Evolutionary conservation across 2,888 invertebrate genomes (phyloP), one percentile per base, ranked within the genome.

Genomic region (Dryomyza anilis): DNA sequence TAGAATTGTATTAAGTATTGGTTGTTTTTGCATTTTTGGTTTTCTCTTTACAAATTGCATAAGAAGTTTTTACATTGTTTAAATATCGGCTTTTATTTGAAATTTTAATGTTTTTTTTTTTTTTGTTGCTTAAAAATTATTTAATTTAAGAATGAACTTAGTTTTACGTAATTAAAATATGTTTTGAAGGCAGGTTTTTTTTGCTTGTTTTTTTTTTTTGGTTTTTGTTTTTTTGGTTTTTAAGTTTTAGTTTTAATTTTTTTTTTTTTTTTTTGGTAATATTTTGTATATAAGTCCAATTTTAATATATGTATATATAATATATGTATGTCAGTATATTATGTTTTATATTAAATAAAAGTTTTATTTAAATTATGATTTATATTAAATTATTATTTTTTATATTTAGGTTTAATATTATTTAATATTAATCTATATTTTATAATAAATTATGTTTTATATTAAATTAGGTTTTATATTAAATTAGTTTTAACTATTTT

Each of bases 11-110:
- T 58, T n/a, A n/a, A n/a, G n/a, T n/a, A n/a, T n/a, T n/a, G n/a
- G n/a, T n/a, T 55, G 3, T 46, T 46, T 46, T 46, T 19, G 10
- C 10, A 25, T 48, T 48, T 62, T 56, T 55, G 12, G 50, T 66
- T 67, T 65, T 64, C 67, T 66, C 53, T 45, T 52, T 64, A 50
- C 50, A 53, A 57, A 64, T 69, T 33, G 50, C 50, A 39, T 48
- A 60, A 48, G 50, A 50, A 33, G n/a, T 58, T 60, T 36, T 33
- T 39, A 52, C 52, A 52, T 50, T 58, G 30, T 60, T 60, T 30
- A 23, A 36, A 50, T 60, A 25, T 60, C 36, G 48, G 27, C 50
- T 50, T 60, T 60, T n/a, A n/a, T n/a, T n/a, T 33, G 25, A 19
- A 30, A 23, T 50, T 60, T 29, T 46, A 14, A 27, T 16, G 19